Conservation (phyloP, 2,888 invertebrate species). For the Acanthopleura granulata region DNA sequence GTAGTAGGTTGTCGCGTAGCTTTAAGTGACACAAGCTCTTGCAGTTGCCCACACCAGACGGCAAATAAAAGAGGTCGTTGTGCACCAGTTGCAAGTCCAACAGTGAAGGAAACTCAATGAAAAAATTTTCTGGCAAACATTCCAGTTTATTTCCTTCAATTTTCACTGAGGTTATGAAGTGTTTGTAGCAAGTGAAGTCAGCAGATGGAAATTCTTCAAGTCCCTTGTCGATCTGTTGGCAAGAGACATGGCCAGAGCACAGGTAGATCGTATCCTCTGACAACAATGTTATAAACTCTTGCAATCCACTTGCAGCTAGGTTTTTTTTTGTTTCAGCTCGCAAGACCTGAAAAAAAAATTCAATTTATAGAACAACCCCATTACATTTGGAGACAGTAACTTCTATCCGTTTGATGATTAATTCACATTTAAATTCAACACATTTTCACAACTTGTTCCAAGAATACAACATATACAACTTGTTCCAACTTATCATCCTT, state of each 20-base stretch:
- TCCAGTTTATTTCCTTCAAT: conserved; percentile 41
- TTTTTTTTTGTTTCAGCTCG: conserved; percentile 15
- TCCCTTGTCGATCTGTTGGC: conserved; percentile 34
- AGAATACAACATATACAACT: too few relatives aligned
- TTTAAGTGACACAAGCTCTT: conserved; percentile 34
- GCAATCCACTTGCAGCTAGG: conserved; percentile 29
- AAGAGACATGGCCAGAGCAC: conserved; percentile 44
- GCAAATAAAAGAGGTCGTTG: conserved; percentile 45
- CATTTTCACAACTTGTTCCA: too few relatives aligned
- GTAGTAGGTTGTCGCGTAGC: conserved; percentile 42
- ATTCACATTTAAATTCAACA: too few relatives aligned
- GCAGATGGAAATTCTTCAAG: conserved; percentile 31
- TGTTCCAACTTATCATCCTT: too few relatives aligned
- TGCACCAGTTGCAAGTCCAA: conserved; percentile 40
- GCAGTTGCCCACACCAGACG: conserved; percentile 45
- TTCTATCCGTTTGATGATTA: too few relatives aligned
- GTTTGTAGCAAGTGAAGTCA: conserved; percentile 30
- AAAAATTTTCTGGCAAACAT: conserved; percentile 43
- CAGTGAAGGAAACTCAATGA: conserved; percentile 42
- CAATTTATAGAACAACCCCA: not conserved
- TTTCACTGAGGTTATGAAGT: conserved; percentile 45
- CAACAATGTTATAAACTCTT: conserved; percentile 28
- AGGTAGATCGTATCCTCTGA: conserved; percentile 35
- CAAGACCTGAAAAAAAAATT: not conserved
- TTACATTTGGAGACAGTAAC: too few relatives aligned